A percentile compares a stretch with the other conserved stretches of the same genome.
Evolutionary conservation across 1,140 invertebrate species (phyloP).

Genomic region (Microplitis mediator): DNA sequence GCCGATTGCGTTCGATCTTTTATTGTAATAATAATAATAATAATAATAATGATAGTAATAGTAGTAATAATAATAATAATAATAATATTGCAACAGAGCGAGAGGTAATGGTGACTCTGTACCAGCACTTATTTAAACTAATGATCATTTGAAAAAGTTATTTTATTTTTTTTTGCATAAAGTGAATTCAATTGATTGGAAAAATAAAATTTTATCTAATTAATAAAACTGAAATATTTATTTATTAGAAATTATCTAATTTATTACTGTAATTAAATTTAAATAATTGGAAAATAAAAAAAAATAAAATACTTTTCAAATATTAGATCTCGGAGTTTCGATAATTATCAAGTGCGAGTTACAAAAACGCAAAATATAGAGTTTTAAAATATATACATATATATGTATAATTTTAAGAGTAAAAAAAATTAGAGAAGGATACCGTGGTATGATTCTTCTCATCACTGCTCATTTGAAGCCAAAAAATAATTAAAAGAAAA

Average conservation of each 20-base stretch:
- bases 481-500: slow-evolving; percentile 42
- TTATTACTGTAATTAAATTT: no score
- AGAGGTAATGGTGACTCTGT: background rate
- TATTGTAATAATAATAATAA: slow-evolving; percentile 27
- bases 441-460: slow-evolving; percentile 34
- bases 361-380: background rate
- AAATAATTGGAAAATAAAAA: no score
- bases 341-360: slow-evolving; percentile 16
- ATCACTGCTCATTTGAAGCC: slow-evolving; percentile 52
- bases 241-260: no score
- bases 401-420: background rate
- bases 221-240: no score
- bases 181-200: no score
- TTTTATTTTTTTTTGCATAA: no score
- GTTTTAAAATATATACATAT: background rate
- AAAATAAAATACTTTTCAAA: slow-evolving; percentile 7
- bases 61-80: slow-evolving; percentile 27
- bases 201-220: no score
- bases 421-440: slow-evolving; percentile 8
- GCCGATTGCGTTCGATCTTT: slow-evolving; percentile 30
- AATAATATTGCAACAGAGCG: background rate
- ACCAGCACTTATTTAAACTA: background rate
- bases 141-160: background rate
- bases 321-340: slow-evolving; percentile 18
- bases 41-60: slow-evolving; percentile 18